Percentiles rank a stretch among this genome's conserved stretches.
These are phyloP conservation scores for Mola mola DNA, from an alignment of 2,113 vertebrate genomes.

Conservation along the genomic window DNA sequence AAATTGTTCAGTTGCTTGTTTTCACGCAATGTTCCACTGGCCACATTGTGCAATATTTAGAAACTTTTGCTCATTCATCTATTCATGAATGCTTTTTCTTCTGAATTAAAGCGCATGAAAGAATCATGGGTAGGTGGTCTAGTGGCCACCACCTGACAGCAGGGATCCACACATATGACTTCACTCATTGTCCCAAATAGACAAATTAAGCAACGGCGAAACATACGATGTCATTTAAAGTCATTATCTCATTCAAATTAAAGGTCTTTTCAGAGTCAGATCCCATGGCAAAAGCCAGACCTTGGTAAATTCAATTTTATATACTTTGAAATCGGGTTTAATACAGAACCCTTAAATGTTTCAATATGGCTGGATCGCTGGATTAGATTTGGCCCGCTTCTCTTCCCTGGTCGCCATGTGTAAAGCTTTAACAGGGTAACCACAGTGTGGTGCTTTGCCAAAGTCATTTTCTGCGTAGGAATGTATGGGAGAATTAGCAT, in stretches of 20 bases:
- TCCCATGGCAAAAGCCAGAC: conserved; percentile 39
- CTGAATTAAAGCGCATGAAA: conserved; percentile 66
- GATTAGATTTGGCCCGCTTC: conserved; percentile 32
- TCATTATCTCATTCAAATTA: conserved; percentile 47
- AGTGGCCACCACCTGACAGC: conserved; percentile 29
- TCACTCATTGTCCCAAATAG: conserved; percentile 38
- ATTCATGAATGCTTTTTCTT: conserved; percentile 63
- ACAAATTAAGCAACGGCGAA: conserved; percentile 13
- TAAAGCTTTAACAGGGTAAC: conserved; percentile 51
- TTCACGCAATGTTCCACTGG: conserved; percentile 26
- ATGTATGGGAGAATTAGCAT: conserved; percentile 35
- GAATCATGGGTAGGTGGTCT: conserved; percentile 45
- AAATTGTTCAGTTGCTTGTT: conserved; percentile 33
- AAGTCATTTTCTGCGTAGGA: conserved; percentile 47
- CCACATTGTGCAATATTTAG: conserved; percentile 69
- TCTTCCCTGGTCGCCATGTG: conserved; percentile 45
- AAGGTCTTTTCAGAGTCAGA: conserved; percentile 29
- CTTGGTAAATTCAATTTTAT: conserved; percentile 44
- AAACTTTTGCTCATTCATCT: conserved; percentile 53
- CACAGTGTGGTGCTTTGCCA: conserved; percentile 47
- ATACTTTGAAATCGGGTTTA: conserved; percentile 52
- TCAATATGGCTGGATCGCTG: conserved; percentile 43
- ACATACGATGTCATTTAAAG: conserved; percentile 47
- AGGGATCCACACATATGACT: conserved; percentile 42
- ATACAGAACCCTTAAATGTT: conserved; percentile 56